Evolutionary conservation across 2,113 vertebrate species (phyloP).

Genomic region (Pterocles orientalis): DNA sequence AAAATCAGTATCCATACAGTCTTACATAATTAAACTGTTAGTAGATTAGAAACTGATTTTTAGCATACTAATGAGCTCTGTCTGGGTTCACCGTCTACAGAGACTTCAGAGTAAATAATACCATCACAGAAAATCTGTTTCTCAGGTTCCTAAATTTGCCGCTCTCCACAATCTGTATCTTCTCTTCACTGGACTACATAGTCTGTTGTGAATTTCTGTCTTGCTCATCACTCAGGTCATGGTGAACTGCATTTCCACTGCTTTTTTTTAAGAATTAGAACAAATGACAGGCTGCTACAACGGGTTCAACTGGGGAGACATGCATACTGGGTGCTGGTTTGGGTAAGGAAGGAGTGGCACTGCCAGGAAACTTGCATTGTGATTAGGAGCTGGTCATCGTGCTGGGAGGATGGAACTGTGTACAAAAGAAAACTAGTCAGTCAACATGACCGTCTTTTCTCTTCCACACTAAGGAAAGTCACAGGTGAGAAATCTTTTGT

Average conservation of each 20-base stretch:
- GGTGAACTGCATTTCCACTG: neutral
- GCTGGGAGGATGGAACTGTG: neutral
- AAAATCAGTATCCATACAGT: neutral
- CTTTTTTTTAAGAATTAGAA: neutral
- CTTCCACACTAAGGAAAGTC: neutral
- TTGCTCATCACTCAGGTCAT: neutral
- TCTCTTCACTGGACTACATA: neutral
- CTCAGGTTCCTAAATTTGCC: neutral
- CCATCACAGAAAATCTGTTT: neutral
- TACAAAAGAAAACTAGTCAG: neutral
- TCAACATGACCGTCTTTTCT: neutral
- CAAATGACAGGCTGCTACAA: neutral
- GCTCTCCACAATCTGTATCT: neutral
- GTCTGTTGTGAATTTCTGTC: neutral
- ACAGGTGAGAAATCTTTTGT: neutral
- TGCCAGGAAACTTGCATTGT: neutral
- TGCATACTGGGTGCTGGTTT: neutral
- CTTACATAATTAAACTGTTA: neutral
- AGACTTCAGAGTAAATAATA: neutral
- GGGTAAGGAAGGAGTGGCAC: neutral
- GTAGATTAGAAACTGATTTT: neutral
- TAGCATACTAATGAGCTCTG: neutral
- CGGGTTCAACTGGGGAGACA: neutral
- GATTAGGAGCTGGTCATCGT: neutral
- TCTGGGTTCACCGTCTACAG: neutral